Evolutionary conservation across 2,113 vertebrate species (phyloP), one percentile per base, ranked within the genome.

Genomic region (Poeciliopsis occidentalis): DNA sequence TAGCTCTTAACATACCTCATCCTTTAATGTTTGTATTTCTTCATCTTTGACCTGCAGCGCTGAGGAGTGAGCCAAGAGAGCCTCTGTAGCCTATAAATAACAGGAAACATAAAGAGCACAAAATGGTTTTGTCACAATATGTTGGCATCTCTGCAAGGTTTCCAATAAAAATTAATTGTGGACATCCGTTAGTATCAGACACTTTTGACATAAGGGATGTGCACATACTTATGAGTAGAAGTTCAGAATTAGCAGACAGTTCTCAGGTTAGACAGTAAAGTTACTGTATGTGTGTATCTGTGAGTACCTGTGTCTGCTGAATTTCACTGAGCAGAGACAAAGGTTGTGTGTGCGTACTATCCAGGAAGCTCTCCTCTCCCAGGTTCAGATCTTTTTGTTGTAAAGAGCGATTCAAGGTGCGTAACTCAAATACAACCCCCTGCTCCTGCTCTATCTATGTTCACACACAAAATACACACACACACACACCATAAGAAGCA

Each of bases 251-350:
- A 39, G 63, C 78, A n/a, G 64, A 70, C 44, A 75, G 5, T 26
- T 54, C 17, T 24, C 54, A 24, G 29, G 73, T 67, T 41, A 67
- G 32, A 60, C 1, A 30, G 41, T 66, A 39, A 30, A 12, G 69
- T 63, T 73, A n/a, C 4, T 63, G 54, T 64, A 34, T 69, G 78
- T 73, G 69, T 74, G 31, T 73, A n/a, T 69, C 17, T 77, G 30
- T 77, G 69, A 76, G 74, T 94, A 95, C 95, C 94, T 95, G 94
- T 24, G 92, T 90, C 73, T 95, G 94, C 80, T 95, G 94, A 81
- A 95, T 94, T 89, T 95, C 95, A 84, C 90, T 93, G 68, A 93
- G 93, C 66, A 95, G 91, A 69, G 95, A 95, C 72, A 94, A 60
- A 47, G 94, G 93, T 72, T 88, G 92, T 72, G 87, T 84, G 61